These are phyloP conservation scores for Polyommatus iphigenia DNA, from an alignment of 2,888 invertebrate genomes.

Conservation along the genomic window DNA sequence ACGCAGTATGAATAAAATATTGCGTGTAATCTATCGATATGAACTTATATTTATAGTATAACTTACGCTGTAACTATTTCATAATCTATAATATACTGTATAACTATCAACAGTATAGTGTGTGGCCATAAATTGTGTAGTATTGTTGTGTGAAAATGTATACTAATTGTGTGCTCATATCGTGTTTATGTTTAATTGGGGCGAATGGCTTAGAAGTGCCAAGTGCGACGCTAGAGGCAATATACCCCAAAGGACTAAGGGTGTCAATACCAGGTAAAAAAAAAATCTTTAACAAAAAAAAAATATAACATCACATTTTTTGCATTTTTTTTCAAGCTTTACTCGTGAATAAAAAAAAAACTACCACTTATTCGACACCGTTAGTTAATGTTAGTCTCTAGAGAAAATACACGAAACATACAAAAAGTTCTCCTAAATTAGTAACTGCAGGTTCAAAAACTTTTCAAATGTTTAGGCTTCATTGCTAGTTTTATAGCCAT, in stretches of 20 bases:
- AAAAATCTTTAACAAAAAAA: background rate
- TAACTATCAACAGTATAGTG: background rate
- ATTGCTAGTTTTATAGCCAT: too few relatives aligned
- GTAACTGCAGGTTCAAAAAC: too few relatives aligned
- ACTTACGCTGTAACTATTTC: background rate
- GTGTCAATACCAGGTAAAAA: constrained; percentile 34
- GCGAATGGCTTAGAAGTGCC: background rate
- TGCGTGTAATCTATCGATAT: too few relatives aligned
- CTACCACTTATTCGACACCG: too few relatives aligned
- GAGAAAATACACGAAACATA: too few relatives aligned
- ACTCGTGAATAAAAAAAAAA: too few relatives aligned
- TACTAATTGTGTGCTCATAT: background rate
- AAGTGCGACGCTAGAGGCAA: constrained; percentile 30
- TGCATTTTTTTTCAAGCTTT: too few relatives aligned
- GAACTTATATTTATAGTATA: background rate
- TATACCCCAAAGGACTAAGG: constrained; percentile 32
- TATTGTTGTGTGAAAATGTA: background rate
- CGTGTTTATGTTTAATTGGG: constrained; percentile 1
- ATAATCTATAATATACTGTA: background rate
- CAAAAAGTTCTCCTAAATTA: too few relatives aligned
- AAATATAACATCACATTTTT: too few relatives aligned
- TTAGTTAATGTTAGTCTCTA: too few relatives aligned
- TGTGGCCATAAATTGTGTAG: background rate
- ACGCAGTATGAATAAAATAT: too few relatives aligned
- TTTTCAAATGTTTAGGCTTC: too few relatives aligned